Evolutionary conservation across 2,797 vertebrate species (phyloP).

Genomic region (Hemitrygon akajei): DNA sequence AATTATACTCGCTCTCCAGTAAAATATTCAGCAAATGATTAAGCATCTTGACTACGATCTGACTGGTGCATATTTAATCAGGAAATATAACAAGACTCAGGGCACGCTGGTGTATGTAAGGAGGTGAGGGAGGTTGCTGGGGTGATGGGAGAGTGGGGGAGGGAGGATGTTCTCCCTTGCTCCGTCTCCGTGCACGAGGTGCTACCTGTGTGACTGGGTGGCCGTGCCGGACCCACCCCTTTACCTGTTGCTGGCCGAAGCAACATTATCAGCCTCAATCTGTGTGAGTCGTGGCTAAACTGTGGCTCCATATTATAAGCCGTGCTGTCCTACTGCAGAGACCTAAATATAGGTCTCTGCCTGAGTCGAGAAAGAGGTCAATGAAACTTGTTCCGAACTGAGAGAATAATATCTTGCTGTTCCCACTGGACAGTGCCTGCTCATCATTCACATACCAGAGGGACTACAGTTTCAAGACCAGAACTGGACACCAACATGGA

Average conservation of each 20-base stretch:
- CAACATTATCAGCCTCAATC: not conserved
- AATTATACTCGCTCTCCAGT: conserved; percentile 25
- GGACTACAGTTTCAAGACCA: not conserved
- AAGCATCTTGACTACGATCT: conserved; percentile 29
- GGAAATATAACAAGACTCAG: conserved; percentile 6
- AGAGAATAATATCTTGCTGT: not conserved
- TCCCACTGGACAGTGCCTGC: not conserved
- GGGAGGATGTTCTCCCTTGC: not conserved
- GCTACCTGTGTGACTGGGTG: not conserved
- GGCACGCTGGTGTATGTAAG: not conserved
- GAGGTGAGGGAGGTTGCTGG: not conserved
- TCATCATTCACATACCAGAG: not conserved
- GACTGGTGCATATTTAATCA: conserved; percentile 34
- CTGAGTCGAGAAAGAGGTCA: not conserved
- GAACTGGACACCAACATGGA: not conserved
- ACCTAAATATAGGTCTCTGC: conserved; percentile 21
- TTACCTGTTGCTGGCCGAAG: not conserved
- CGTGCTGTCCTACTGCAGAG: not conserved
- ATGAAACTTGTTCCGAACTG: not conserved
- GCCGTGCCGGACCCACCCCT: not conserved
- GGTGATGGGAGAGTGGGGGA: not conserved
- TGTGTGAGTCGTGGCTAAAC: not conserved
- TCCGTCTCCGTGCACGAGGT: not conserved
- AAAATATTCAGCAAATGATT: conserved; percentile 36
- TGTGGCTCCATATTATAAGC: not conserved